Conservation (phyloP, 23 tunicate species). For the Halocynthia aurantium region DNA sequence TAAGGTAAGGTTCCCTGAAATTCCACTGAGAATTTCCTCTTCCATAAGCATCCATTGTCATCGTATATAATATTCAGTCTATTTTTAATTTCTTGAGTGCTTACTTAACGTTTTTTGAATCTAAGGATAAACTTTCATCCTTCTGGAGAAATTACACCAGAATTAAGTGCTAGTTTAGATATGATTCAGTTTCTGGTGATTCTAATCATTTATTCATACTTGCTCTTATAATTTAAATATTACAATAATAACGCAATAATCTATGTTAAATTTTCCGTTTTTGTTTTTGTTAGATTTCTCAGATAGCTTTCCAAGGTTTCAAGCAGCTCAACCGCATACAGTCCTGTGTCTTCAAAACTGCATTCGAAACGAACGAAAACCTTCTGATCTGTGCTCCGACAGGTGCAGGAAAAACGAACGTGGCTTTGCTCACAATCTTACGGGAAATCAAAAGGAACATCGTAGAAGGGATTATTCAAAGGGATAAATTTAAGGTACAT, state of each 20-base stretch:
- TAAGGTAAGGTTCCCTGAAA: neutral
- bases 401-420: conserved; percentile 99
- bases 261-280: no score
- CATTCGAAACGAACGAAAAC: conserved; percentile 89
- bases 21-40: neutral
- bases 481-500: conserved; percentile 77
- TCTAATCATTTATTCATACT: no score
- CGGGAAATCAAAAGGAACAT: conserved; percentile 59
- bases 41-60: no score
- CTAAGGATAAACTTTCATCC: no score
- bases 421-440: conserved; percentile 92
- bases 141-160: no score
- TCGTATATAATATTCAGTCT: no score
- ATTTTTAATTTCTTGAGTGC: no score
- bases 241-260: no score
- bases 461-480: conserved; percentile 55
- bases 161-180: no score
- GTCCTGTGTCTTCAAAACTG: conserved; percentile 86
- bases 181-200: no score
- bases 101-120: no score
- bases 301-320: conserved; percentile 77
- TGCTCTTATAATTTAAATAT: no score
- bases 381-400: conserved; percentile 97
- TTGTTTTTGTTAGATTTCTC: conserved; percentile 40
- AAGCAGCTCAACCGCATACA: conserved; percentile 83